Base-by-base conservation (phyloP, 2,797 vertebrate genomes). In the Clarias platycephalus region DNA sequence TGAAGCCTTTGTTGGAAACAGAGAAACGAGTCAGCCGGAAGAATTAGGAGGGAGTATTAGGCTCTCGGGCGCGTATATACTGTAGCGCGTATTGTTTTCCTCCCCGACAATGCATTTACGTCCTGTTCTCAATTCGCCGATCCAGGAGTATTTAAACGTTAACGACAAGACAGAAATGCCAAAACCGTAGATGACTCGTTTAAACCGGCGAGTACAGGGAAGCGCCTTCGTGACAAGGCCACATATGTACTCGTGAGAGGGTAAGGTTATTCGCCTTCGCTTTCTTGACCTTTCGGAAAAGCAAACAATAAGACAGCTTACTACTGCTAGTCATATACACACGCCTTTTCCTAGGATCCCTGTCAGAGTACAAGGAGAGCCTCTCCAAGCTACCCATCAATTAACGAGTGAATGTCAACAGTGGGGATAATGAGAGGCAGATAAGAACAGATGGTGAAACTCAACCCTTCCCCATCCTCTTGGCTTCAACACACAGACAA, bases 221-320 rank as follows among this genome's bases (percentile, higher is more conserved):
- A 20, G 49, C 22, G 12, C 57, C 57, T n/a, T 62, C 4, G 57
- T 15, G 31, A 76, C 34, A 58, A 58, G 55, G 57, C 22, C 22
- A 18, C 31, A 60, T 77, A 13, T 37, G 75, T 15, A 37, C 75
- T 37, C 12, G 28, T 37, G 28, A 60, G 60, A 77, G 75, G 18
- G 22, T 82, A 72, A 67, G 53, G 55, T 79, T 72, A 82, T 74
- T 66, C 75, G 13, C 66, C 82, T 81, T 87, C 87, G 86, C 86
- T 87, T 88, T 82, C 87, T 85, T 92, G 92, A 93, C 90, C 90
- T 86, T 80, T 93, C 90, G 63, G 72, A 79, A 88, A 86, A 74
- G 34, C 15, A 90, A 91, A 92, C 90, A 92, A 91, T 88, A 84
- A 86, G 80, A 49, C 8, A 74, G 86, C 91, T 91, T 91, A 89